Percentiles rank a stretch among this genome's conserved stretches.
Evolutionary conservation across 2,797 vertebrate species (phyloP).

Genomic region (Discoglossus pictus): DNA sequence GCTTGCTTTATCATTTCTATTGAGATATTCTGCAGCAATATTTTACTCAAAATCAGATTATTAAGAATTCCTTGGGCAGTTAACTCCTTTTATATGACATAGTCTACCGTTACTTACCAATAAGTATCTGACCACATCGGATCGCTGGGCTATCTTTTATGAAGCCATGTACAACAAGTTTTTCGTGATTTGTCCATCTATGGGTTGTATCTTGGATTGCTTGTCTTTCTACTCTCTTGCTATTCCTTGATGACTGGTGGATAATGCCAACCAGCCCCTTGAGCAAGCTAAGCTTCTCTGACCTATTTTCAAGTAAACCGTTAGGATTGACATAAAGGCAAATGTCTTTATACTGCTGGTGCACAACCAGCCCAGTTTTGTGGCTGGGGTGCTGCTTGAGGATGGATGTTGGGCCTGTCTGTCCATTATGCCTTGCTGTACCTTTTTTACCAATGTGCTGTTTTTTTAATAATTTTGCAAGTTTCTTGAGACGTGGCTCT

Average conservation of each 20-base stretch:
- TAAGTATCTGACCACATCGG: slow-evolving; percentile 84
- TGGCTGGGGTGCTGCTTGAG: slow-evolving; percentile 80
- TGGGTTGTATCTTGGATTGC: slow-evolving; percentile 51
- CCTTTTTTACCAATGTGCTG: slow-evolving; percentile 67
- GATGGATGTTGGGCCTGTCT: slow-evolving; percentile 80
- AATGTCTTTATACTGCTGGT: slow-evolving; percentile 83
- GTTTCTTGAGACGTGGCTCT: slow-evolving; percentile 77
- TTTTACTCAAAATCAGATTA: no score
- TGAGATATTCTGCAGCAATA: no score
- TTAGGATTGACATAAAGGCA: slow-evolving; percentile 89
- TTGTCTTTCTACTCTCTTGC: slow-evolving; percentile 61
- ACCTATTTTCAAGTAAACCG: slow-evolving; percentile 64
- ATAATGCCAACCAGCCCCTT: slow-evolving; percentile 88
- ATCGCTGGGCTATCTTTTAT: slow-evolving; percentile 84
- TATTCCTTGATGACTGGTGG: slow-evolving; percentile 77
- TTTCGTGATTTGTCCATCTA: slow-evolving; percentile 64
- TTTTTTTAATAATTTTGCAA: slow-evolving; percentile 82
- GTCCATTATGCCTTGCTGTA: slow-evolving; percentile 53
- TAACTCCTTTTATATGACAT: no score
- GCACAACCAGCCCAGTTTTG: slow-evolving; percentile 69
- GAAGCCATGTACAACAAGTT: slow-evolving; percentile 85
- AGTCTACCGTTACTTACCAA: slow-evolving; percentile 90
- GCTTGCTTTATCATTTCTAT: no score
- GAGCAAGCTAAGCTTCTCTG: slow-evolving; percentile 71
- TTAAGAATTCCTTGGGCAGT: no score